phyloP scores from a whole-genome alignment of 2,113 vertebrate species.

The Pelmatolapia mariae region DNA sequence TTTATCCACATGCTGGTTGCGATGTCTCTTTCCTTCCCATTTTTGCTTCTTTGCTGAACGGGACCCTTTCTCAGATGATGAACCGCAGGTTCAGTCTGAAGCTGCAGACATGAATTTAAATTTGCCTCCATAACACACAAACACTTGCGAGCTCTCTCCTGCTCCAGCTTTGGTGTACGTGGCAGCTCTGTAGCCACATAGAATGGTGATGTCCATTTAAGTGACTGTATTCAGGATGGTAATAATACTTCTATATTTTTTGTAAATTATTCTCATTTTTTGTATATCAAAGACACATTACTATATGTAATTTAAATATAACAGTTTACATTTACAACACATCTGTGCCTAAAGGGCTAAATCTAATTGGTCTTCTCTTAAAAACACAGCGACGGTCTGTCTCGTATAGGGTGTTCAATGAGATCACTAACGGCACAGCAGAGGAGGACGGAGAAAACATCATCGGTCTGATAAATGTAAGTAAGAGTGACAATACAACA shows the following conservation, averaged over 20 bases:
- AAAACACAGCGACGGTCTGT: background rate
- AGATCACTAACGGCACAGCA: background rate
- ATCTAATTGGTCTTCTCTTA: background rate
- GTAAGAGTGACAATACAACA: background rate
- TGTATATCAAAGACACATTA: background rate
- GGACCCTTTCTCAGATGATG: background rate
- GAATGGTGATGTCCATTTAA: no score
- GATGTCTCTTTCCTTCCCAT: accelerated
- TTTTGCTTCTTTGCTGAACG: background rate
- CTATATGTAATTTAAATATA: background rate
- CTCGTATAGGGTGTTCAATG: background rate
- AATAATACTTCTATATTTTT: background rate
- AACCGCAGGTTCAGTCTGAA: background rate
- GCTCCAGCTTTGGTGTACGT: background rate
- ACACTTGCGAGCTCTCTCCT: background rate
- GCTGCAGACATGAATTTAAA: background rate
- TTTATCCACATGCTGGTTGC: background rate
- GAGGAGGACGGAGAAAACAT: background rate
- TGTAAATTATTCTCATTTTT: background rate
- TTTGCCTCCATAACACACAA: background rate
- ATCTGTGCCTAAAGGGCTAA: no score
- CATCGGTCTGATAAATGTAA: background rate
- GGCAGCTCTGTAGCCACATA: background rate
- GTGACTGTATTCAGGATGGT: background rate
- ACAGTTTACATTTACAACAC: background rate